Percentiles rank a stretch among this genome's conserved stretches.
Conservation (phyloP, 2,888 invertebrate genomes). For the Phalera bucephala region DNA sequence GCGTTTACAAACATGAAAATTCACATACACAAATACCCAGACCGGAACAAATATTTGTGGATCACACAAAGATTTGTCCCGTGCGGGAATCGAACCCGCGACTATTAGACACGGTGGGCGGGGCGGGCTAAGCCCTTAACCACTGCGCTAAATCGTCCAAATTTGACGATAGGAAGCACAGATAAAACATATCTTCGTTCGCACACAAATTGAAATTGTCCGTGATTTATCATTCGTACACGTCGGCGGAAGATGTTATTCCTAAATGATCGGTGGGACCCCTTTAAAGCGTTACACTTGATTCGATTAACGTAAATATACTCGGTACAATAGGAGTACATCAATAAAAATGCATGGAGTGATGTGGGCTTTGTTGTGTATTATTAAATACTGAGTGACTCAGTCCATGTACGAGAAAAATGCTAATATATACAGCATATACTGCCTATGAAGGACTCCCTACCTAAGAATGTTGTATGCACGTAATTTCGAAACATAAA, state of each 20-base stretch:
- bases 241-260: slow-evolving; percentile 19
- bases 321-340: slow-evolving; percentile 9
- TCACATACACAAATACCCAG: too few species aligned
- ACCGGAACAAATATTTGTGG: too few species aligned
- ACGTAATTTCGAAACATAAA: too few species aligned
- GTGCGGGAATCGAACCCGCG: too few species aligned
- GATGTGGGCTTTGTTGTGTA: too few species aligned
- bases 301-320: slow-evolving; percentile 24
- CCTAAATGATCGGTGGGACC: slow-evolving; percentile 21
- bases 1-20: too few species aligned
- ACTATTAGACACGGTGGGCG: too few species aligned
- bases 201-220: slow-evolving; percentile 17
- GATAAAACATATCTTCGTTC: slow-evolving; percentile 6
- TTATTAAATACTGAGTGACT: slow-evolving; percentile 18
- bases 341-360: slow-evolving; percentile 17
- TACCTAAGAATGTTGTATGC: too few species aligned
- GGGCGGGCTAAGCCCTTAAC: too few species aligned
- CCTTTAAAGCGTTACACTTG: slow-evolving; percentile 14
- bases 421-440: not conserved
- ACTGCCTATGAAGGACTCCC: not conserved
- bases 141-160: too few species aligned
- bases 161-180: too few species aligned
- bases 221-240: slow-evolving; percentile 9
- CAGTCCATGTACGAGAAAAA: slow-evolving; percentile 13
- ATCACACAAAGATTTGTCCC: too few species aligned